Percentiles rank a stretch among this genome's conserved stretches.
These are phyloP conservation scores for Anas bernieri DNA, from an alignment of 2,797 vertebrate species.

Conservation along the genomic window DNA sequence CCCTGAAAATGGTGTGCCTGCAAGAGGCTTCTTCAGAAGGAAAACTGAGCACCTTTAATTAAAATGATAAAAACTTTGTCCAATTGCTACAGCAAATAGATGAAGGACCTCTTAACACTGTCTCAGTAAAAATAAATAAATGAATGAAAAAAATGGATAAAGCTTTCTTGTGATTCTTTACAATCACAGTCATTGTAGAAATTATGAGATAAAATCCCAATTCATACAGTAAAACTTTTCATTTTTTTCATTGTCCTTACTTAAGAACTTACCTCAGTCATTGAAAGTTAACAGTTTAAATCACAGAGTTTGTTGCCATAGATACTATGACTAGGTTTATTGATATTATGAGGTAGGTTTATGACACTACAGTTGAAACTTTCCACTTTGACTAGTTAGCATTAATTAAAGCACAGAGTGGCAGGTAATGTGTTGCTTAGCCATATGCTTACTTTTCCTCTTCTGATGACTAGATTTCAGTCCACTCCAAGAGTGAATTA, in stretches of 20 bases:
- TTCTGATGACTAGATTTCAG: background rate
- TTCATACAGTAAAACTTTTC: background rate
- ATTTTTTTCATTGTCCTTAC: background rate
- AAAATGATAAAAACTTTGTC: background rate
- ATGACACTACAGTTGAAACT: background rate
- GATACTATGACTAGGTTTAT: background rate
- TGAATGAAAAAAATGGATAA: background rate
- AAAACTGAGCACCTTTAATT: background rate
- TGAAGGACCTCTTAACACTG: background rate
- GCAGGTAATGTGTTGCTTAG: background rate
- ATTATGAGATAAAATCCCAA: background rate
- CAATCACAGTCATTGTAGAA: background rate
- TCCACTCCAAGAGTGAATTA: background rate
- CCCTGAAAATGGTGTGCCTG: background rate
- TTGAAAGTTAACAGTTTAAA: background rate
- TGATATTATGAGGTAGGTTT: background rate
- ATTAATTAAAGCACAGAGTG: constrained; percentile 17
- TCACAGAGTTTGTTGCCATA: background rate
- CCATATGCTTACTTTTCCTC: background rate
- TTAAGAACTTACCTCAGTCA: background rate
- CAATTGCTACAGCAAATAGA: background rate
- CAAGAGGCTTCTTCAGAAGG: background rate
- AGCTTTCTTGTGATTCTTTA: background rate
- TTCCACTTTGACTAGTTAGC: background rate
- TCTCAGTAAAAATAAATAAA: background rate